Evolutionary conservation across 2,113 vertebrate species (phyloP).

Genomic region (Zosterops borbonicus): DNA sequence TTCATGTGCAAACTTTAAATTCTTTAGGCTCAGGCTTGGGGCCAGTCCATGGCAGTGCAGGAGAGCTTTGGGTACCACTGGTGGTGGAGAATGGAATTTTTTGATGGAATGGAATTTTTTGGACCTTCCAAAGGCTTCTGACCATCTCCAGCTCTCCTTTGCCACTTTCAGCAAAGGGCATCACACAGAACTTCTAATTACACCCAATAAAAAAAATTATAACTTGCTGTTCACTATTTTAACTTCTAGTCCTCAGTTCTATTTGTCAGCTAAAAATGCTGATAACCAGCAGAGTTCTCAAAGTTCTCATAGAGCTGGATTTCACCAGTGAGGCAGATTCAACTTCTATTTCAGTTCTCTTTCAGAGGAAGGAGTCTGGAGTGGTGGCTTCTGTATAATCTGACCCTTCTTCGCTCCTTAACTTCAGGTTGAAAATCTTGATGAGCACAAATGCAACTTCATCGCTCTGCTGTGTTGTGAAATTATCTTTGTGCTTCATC

Average conservation of each 20-base stretch:
- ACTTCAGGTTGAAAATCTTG: neutral
- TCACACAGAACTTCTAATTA: neutral
- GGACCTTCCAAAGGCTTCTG: neutral
- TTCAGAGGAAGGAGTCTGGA: neutral
- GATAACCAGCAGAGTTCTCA: neutral
- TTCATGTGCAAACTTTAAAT: neutral
- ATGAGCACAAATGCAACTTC: neutral
- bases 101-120: neutral
- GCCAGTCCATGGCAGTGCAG: accelerated
- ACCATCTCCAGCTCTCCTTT: neutral
- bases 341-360: neutral
- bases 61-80: neutral
- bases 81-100: neutral
- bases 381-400: neutral
- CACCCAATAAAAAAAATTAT: neutral
- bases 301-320: neutral
- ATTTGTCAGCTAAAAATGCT: neutral
- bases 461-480: neutral
- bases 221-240: neutral
- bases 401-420: neutral
- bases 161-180: neutral
- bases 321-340: neutral
- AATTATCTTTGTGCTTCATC: neutral
- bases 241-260: neutral
- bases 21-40: neutral